Evolutionary conservation across 2,888 invertebrate species (phyloP).

Genomic region (Nymphalis c-album): DNA sequence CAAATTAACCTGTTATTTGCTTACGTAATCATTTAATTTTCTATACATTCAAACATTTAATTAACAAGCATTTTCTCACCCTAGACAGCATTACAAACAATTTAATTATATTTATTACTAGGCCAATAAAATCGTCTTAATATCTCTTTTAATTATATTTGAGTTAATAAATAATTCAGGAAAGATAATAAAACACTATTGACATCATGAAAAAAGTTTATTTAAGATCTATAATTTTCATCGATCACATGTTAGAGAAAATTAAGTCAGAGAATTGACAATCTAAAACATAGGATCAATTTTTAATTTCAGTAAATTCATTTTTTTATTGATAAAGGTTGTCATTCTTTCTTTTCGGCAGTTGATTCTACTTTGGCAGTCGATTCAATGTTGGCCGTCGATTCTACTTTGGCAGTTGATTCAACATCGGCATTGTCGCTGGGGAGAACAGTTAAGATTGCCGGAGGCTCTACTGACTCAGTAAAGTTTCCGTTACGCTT

Average conservation of each 20-base stretch:
- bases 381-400: constrained; percentile 5
- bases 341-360: constrained; percentile 48
- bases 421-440: constrained; percentile 17
- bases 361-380: constrained; percentile 10
- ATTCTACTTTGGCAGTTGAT: constrained; percentile 17
- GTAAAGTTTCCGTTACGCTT: constrained; percentile 68
- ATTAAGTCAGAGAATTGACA: constrained; percentile 1
- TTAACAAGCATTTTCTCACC: too few relatives aligned
- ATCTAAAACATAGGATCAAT: constrained; percentile 39
- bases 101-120: too few relatives aligned
- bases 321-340: constrained; percentile 34
- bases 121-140: too few relatives aligned
- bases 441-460: constrained; percentile 18
- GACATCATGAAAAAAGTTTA: constrained; percentile 18
- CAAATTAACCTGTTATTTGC: too few relatives aligned
- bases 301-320: constrained; percentile 19
- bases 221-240: constrained; percentile 17
- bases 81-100: too few relatives aligned
- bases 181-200: neutral
- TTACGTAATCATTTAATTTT: too few relatives aligned
- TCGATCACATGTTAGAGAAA: constrained; percentile 39
- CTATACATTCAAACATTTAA: too few relatives aligned
- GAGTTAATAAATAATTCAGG: neutral
- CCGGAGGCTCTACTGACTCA: constrained; percentile 23
- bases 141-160: too few relatives aligned